Evolutionary conservation across 2,888 invertebrate species (phyloP).

Genomic region (Amphiduros pacificus): DNA sequence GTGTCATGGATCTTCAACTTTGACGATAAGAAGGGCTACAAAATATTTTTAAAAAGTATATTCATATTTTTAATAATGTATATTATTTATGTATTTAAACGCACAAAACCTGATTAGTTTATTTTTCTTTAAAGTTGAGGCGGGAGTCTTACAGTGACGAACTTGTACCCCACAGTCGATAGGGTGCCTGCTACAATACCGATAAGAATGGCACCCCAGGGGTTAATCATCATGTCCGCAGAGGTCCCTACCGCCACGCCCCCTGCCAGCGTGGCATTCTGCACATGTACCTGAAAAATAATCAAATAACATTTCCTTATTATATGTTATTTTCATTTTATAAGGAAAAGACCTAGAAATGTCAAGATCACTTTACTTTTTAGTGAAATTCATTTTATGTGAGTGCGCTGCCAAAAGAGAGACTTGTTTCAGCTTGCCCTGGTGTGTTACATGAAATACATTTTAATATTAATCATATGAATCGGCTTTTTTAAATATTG

Average conservation of each 20-base stretch:
- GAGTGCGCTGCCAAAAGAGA: too few relatives aligned
- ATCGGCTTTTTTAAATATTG: too few relatives aligned
- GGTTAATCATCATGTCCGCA: slow-evolving; percentile 77
- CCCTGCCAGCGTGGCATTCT: slow-evolving; percentile 91
- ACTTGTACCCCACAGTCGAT: slow-evolving; percentile 81
- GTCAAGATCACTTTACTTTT: too few relatives aligned
- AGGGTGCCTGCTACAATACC: slow-evolving; percentile 78
- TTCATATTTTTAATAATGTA: not conserved
- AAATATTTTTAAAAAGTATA: not conserved
- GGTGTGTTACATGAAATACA: too few relatives aligned
- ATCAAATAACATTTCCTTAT: too few relatives aligned
- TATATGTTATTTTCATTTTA: too few relatives aligned
- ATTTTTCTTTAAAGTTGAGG: too few relatives aligned
- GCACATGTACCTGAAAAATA: slow-evolving; percentile 72
- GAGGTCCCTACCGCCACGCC: slow-evolving; percentile 90
- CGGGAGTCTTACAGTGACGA: slow-evolving; percentile 40
- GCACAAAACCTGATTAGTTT: too few relatives aligned
- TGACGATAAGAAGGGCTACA: slow-evolving; percentile 66
- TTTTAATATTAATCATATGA: too few relatives aligned
- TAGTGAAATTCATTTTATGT: too few relatives aligned
- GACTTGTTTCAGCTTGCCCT: too few relatives aligned
- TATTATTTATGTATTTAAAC: not conserved
- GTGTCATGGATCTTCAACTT: slow-evolving; percentile 74
- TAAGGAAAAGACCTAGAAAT: too few relatives aligned
- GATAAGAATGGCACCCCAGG: slow-evolving; percentile 80